Evolutionary conservation across 1,140 invertebrate genomes (phyloP).

Genomic region (Meteorus sp.): DNA sequence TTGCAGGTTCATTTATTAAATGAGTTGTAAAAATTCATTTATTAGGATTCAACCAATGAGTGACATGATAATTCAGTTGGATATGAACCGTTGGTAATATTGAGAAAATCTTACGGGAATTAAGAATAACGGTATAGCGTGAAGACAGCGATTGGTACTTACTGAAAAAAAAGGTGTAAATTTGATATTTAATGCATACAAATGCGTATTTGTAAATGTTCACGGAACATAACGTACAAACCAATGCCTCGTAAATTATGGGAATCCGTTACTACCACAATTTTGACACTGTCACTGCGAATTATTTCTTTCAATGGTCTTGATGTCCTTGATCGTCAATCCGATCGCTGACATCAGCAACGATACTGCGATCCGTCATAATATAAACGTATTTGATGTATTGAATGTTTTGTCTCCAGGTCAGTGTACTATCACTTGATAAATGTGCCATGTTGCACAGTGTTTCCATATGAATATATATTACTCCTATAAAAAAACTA

Average conservation of each 20-base stretch:
- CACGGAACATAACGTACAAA: constrained; percentile 15
- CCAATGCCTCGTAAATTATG: constrained; percentile 20
- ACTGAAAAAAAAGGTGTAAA: not conserved
- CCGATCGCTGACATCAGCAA: not conserved
- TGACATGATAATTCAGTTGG: not conserved
- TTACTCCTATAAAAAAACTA: too few relatives aligned
- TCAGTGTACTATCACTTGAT: constrained; percentile 1
- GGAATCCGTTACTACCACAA: constrained; percentile 19
- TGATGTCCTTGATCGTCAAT: constrained; percentile 15
- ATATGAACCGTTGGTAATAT: not conserved
- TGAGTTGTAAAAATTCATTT: too few relatives aligned
- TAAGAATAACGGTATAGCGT: not conserved
- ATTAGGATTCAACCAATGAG: not conserved
- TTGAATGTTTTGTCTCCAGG: not conserved
- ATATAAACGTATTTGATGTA: not conserved
- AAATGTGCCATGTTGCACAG: not conserved
- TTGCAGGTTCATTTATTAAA: too few relatives aligned
- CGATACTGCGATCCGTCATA: constrained; percentile 7
- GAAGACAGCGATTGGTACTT: not conserved
- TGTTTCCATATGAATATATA: too few relatives aligned
- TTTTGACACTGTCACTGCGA: constrained; percentile 4
- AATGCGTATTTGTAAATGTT: constrained; percentile 9
- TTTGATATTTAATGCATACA: not conserved
- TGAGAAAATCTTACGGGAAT: not conserved
- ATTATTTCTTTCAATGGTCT: constrained; percentile 19